Percentiles rank a stretch among this genome's conserved stretches.
Evolutionary conservation across 1,140 invertebrate species (phyloP).

Genomic region (Scaptomyza pallida): DNA sequence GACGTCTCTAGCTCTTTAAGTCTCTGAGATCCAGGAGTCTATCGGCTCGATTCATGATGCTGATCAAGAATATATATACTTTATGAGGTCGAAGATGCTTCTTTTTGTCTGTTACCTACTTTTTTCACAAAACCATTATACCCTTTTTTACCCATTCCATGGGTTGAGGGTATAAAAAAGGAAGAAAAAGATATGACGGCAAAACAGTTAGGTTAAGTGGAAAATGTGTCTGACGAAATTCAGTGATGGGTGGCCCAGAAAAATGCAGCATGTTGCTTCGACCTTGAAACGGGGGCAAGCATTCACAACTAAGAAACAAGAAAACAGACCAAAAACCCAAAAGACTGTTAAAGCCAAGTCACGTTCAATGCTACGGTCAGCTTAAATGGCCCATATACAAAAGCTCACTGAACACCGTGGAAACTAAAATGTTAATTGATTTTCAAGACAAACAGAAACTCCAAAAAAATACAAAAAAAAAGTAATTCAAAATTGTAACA

Average conservation of each 20-base stretch:
- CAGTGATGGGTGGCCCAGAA: slow-evolving; percentile 24
- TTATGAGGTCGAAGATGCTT: too few species aligned
- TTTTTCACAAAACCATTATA: too few species aligned
- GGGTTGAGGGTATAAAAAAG: too few species aligned
- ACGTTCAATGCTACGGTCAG: slow-evolving; percentile 67
- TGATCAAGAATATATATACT: too few species aligned
- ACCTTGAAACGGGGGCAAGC: slow-evolving; percentile 57
- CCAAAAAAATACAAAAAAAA: too few species aligned
- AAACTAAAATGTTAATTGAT: slow-evolving; percentile 74
- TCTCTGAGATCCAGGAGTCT: too few species aligned
- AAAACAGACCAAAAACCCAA: background rate
- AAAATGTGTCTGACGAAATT: slow-evolving; percentile 2
- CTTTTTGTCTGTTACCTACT: too few species aligned
- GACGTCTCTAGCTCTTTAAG: too few species aligned
- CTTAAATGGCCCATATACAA: slow-evolving; percentile 34
- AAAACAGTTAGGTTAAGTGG: slow-evolving; percentile 24
- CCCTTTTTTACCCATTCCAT: too few species aligned
- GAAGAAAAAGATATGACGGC: background rate
- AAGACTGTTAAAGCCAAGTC: slow-evolving; percentile 58
- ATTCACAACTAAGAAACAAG: background rate
- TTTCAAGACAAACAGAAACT: slow-evolving; percentile 49
- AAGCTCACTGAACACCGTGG: slow-evolving; percentile 16
- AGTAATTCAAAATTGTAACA: slow-evolving; percentile 68
- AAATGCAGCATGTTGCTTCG: slow-evolving; percentile 26
- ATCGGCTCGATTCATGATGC: too few species aligned